phyloP scores from a whole-genome alignment of 2,888 invertebrate species.

The Luperina testacea region DNA sequence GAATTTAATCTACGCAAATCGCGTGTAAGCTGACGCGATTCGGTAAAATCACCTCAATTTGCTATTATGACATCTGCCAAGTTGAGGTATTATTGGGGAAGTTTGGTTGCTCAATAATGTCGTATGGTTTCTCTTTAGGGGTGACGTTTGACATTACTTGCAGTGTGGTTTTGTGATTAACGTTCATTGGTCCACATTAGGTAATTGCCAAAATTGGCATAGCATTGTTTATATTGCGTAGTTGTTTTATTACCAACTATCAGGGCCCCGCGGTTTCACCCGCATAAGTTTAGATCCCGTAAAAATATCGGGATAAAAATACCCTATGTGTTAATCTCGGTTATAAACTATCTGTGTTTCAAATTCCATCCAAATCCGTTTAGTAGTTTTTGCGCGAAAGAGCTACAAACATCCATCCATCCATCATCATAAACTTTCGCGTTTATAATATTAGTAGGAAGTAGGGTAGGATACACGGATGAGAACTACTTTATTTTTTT shows the following conservation, averaged over 20 bases:
- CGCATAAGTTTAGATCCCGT: too few relatives aligned
- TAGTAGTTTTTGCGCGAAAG: too few relatives aligned
- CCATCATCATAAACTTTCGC: too few relatives aligned
- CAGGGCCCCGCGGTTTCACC: too few relatives aligned
- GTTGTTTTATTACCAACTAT: background rate
- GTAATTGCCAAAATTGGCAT: background rate
- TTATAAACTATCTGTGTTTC: too few relatives aligned
- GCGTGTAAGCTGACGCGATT: conserved; percentile 46
- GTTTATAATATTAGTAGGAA: too few relatives aligned
- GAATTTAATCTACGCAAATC: conserved; percentile 52
- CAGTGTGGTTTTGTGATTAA: background rate
- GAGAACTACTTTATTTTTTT: background rate
- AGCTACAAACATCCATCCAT: too few relatives aligned
- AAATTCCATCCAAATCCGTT: too few relatives aligned
- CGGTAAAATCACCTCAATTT: conserved; percentile 39
- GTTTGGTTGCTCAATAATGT: background rate
- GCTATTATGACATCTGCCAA: conserved; percentile 38
- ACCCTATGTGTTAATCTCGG: too few relatives aligned
- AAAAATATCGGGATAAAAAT: too few relatives aligned
- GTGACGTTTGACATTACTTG: background rate
- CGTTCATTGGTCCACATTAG: background rate
- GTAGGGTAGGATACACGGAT: background rate
- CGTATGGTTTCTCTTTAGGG: background rate
- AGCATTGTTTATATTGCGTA: background rate
- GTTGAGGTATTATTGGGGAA: conserved; percentile 18